Evolutionary conservation across 2,888 invertebrate genomes (phyloP), one percentile per base, ranked within the genome.

Genomic region (Cepaea hortensis): DNA sequence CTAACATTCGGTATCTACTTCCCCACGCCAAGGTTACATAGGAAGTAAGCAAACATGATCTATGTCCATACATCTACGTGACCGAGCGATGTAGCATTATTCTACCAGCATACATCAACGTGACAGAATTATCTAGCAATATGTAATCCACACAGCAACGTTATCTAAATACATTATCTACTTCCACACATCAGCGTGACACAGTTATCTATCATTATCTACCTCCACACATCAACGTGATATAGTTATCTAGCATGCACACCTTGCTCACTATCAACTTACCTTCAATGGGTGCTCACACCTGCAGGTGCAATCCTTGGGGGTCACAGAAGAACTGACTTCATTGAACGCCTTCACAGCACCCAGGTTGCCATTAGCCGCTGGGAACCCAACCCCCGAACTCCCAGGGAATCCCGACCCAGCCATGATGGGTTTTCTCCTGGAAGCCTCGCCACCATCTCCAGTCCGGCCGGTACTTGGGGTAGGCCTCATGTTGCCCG

Each of bases 241-340:
- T 13, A 5, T 4, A n/a, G 13, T n/a, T 68, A 68, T 3, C 15
- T 68, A 15, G 13, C 15, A 68, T 5, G 5, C 9, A 55, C 55
- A 55, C 9, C 5, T 7, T 4, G 20, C 20, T n/a, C n/a, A 68
- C n/a, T 20, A 68, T 7, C 20, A 46, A 77, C 91, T 89, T 20
- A 83, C 81, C 55, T 93, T 91, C 76, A 94, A 89, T 1, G 92
- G 92, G 48, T 90, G 90, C n/a, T 90, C 88, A 84, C 93, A 93
- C 50, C 86, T 72, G 82, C 93, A 93, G 23, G 84, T 77, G 84
- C 93, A 89, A 73, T 90, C 84, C 55, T 87, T 87, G 61, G 81
- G 87, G 15, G 88, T 89, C 20, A 84, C 73, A 15, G 80, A 70
- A 1, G 61, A n/a, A 9, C 75, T 48, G 35, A 62, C 80, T 3